Evolutionary conservation across 2,888 invertebrate genomes (phyloP).

Genomic region (Rhagonycha fulva): DNA sequence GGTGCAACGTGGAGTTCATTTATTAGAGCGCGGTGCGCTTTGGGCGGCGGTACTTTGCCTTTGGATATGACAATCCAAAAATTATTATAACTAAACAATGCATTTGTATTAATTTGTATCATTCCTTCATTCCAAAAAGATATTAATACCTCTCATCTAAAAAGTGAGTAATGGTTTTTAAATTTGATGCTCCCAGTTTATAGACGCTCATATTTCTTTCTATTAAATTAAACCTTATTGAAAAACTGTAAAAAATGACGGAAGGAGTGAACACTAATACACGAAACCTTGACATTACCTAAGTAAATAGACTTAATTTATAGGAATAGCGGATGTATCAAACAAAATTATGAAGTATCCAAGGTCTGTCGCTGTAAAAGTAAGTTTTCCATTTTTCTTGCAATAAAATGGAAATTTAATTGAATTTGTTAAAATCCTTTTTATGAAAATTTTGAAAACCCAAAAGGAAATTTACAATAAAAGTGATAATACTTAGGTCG

Average conservation of each 20-base stretch:
- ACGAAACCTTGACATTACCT: neutral
- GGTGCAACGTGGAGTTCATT: conserved; percentile 37
- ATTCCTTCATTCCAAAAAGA: conserved; percentile 1
- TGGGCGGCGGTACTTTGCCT: conserved; percentile 25
- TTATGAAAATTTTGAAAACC: too few species aligned
- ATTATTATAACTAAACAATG: conserved; percentile 32
- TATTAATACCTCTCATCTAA: neutral
- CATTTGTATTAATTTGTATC: conserved; percentile 29
- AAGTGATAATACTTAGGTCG: too few species aligned
- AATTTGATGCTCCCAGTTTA: neutral
- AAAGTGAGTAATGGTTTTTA: conserved; percentile 5
- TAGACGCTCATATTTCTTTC: neutral
- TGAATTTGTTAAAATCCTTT: neutral
- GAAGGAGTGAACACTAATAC: neutral
- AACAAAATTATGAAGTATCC: neutral
- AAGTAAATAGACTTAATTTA: neutral
- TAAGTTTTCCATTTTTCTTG: neutral
- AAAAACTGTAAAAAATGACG: neutral
- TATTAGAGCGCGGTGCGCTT: conserved; percentile 30
- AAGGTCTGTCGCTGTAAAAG: neutral
- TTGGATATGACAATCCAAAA: conserved; percentile 24
- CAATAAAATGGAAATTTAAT: neutral
- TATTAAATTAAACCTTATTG: neutral
- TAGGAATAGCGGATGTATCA: neutral
- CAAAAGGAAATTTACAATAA: too few species aligned